Evolutionary conservation across 2,113 vertebrate species (phyloP), one percentile per base, ranked within the genome.

Genomic region (Haemorhous mexicanus): DNA sequence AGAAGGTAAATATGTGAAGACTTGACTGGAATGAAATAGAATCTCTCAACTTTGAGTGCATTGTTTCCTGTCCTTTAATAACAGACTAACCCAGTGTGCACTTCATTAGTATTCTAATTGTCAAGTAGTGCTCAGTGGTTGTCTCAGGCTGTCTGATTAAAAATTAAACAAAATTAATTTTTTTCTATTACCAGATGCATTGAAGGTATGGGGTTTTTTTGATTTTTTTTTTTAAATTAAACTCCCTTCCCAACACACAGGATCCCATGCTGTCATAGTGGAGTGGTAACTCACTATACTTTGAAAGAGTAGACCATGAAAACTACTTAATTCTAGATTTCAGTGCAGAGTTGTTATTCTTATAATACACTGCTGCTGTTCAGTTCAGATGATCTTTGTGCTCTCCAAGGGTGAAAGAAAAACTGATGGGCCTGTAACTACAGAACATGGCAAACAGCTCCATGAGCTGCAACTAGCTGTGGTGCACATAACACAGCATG

Each of bases 141-240:
- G 93, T 97, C 87, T 94, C 79, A 41, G 79, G 73, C 91, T 94
- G 87, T 62, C 94, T 97, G 96, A 97, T 97, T 97, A 96, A 97
- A 97, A 97, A 97, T 94, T 96, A 96, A 97, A 96, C 87, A 96
- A 96, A 94, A 97, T 97, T 97, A 96, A 72, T 96, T 94, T 94
- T 95, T 87, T 90, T 84, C 58, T 69, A 80, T 87, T 95, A 91
- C 89, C 96, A 97, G 90, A 95, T 94, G 92, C 58, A 93, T 46
- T 83, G 62, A 74, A 84, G 67, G 27, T 59, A 27, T 26, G 9
- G 22, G 7, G 3, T 50, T 66, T 94, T 35, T 16, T 3, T 43
- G 6, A 43, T 62, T 63, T 2, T 55, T 62, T 56, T 82, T 39
- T 72, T 75, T 93, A 12, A 90, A 96, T 92, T 94, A 89, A 95